Evolutionary conservation across 1,140 invertebrate species (phyloP).

Genomic region (Leucophenga varia): DNA sequence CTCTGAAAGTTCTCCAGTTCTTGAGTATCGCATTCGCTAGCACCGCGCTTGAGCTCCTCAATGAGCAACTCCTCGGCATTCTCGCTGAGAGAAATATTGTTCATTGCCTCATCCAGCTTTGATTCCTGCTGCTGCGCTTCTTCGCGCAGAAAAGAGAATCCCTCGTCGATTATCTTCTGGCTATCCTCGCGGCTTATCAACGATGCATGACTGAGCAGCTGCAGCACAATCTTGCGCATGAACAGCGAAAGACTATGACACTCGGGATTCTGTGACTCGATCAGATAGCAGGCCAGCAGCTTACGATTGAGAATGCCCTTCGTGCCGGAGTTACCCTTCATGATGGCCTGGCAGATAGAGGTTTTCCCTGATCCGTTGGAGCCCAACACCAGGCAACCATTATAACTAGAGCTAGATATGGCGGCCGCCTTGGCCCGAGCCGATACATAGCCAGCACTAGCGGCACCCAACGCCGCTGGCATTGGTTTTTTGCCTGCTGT

Average conservation of each 20-base stretch:
- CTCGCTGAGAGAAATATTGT: conserved; percentile 44
- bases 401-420: conserved; percentile 44
- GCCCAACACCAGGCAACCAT: conserved; percentile 50
- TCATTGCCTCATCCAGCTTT: conserved; percentile 50
- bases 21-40: conserved; percentile 31
- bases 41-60: conserved; percentile 42
- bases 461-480: conserved; percentile 22
- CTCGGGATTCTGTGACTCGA: conserved; percentile 60
- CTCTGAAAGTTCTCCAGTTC: conserved; percentile 37
- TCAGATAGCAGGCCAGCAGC: conserved; percentile 80
- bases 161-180: conserved; percentile 46
- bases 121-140: conserved; percentile 50
- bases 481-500: conserved; percentile 58
- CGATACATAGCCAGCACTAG: conserved; percentile 25
- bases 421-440: conserved; percentile 43
- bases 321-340: conserved; percentile 54
- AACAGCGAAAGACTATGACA: conserved; percentile 76
- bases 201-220: conserved; percentile 69
- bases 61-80: conserved; percentile 52
- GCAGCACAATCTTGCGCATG: conserved; percentile 79
- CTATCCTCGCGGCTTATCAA: conserved; percentile 46
- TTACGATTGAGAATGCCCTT: conserved; percentile 67
- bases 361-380: conserved; percentile 80
- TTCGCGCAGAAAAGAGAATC: conserved; percentile 45
- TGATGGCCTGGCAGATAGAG: conserved; percentile 67